Evolutionary conservation across 2,113 vertebrate species (phyloP).

Genomic region (Toxostoma redivivum): DNA sequence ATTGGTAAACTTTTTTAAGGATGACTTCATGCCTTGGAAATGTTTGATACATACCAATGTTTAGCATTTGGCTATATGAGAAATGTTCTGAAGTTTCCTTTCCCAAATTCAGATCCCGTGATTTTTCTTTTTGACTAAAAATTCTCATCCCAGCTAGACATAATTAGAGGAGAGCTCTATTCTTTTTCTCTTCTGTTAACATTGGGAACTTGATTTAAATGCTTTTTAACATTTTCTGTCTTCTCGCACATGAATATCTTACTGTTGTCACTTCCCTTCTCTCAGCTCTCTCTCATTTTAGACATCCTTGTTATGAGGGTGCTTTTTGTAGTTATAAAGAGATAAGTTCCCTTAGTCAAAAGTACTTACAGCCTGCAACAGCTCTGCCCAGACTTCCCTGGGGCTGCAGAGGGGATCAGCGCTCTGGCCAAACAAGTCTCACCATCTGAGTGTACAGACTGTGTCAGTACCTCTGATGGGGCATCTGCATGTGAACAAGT

Average conservation of each 20-base stretch:
- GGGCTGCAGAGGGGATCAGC: background rate
- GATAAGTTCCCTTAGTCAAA: background rate
- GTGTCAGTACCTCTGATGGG: background rate
- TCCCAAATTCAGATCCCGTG: background rate
- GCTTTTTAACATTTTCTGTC: background rate
- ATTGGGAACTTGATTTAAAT: background rate
- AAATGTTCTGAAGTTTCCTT: background rate
- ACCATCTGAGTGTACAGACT: background rate
- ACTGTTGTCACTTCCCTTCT: background rate
- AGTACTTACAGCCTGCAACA: background rate
- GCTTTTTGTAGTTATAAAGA: background rate
- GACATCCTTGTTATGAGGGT: background rate
- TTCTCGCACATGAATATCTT: background rate
- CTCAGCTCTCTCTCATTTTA: background rate
- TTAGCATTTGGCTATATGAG: background rate
- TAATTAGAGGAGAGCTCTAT: background rate
- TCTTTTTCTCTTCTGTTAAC: background rate
- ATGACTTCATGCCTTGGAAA: background rate
- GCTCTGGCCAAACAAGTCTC: background rate
- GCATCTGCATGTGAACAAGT: background rate
- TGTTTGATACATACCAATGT: background rate
- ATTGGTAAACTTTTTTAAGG: background rate
- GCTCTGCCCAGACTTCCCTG: background rate
- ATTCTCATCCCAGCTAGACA: background rate
- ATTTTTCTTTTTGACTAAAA: background rate